These are phyloP conservation scores for Morinoia aosen DNA, from an alignment of 2,888 invertebrate species.

Conservation along the genomic window DNA sequence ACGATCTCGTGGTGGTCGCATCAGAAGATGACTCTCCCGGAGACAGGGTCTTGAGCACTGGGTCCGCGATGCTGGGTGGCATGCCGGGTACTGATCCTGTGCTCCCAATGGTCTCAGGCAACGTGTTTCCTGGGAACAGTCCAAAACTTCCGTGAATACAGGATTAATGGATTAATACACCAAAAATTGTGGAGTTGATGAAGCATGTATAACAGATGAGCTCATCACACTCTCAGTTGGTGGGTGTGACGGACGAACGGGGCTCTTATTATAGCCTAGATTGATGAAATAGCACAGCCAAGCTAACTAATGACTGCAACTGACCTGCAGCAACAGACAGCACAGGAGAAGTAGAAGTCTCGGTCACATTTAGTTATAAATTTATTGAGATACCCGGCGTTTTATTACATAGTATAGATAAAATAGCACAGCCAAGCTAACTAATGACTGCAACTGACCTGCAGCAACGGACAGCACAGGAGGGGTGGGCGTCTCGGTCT, in stretches of 20 bases:
- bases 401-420: too few relatives aligned
- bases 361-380: too few relatives aligned
- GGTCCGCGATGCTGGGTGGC: slow-evolving; percentile 34
- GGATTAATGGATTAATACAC: neutral
- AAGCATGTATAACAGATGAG: too few relatives aligned
- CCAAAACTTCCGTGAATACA: neutral
- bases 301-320: too few relatives aligned
- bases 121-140: neutral
- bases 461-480: slow-evolving; percentile 69
- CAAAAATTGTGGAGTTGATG: too few relatives aligned
- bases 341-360: slow-evolving; percentile 68
- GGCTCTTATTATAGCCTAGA: too few relatives aligned
- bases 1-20: neutral
- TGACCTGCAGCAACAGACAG: slow-evolving; percentile 67
- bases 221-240: too few relatives aligned
- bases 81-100: slow-evolving; percentile 52
- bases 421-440: too few relatives aligned
- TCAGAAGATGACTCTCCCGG: neutral
- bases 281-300: too few relatives aligned
- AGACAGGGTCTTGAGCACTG: neutral
- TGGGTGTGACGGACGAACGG: too few relatives aligned
- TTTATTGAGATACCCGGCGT: too few relatives aligned
- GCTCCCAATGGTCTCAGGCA: slow-evolving; percentile 45
- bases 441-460: neutral
- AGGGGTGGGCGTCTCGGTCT: neutral